phyloP scores from a whole-genome alignment of 2,113 vertebrate species.

The Equus przewalskii region DNA sequence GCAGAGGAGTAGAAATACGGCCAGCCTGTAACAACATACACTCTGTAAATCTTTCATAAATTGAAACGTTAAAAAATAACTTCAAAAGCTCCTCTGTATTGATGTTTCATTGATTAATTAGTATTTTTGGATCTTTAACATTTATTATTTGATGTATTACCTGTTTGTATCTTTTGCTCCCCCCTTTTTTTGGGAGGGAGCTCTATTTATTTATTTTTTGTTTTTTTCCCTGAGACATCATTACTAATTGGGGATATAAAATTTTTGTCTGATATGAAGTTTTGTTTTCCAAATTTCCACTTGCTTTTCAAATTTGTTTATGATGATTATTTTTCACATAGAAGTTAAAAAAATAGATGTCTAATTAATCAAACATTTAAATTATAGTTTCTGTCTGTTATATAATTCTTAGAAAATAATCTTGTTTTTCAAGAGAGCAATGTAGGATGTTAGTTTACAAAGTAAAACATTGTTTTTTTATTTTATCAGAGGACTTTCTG shows the following conservation, averaged over 20 bases:
- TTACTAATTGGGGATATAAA: background rate
- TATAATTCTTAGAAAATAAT: background rate
- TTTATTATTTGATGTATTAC: background rate
- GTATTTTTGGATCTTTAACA: background rate
- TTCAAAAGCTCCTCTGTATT: background rate
- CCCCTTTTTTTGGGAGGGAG: background rate
- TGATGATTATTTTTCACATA: background rate
- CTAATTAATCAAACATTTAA: background rate
- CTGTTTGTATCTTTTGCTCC: background rate
- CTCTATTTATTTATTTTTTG: background rate
- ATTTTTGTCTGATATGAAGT: background rate
- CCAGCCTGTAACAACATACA: background rate
- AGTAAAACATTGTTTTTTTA: background rate
- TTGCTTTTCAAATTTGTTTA: constrained; percentile 37
- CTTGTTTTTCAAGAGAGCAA: background rate
- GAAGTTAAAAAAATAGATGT: background rate
- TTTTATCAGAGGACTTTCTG: background rate
- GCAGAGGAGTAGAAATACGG: background rate
- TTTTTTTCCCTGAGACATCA: background rate
- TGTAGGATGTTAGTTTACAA: background rate
- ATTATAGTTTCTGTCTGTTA: background rate
- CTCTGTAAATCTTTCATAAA: background rate
- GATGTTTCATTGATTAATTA: background rate
- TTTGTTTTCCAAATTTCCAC: constrained; percentile 37
- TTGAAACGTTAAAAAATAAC: background rate